Evolutionary conservation across 2,888 invertebrate species (phyloP).

Genomic region (Achlya flavicornis): DNA sequence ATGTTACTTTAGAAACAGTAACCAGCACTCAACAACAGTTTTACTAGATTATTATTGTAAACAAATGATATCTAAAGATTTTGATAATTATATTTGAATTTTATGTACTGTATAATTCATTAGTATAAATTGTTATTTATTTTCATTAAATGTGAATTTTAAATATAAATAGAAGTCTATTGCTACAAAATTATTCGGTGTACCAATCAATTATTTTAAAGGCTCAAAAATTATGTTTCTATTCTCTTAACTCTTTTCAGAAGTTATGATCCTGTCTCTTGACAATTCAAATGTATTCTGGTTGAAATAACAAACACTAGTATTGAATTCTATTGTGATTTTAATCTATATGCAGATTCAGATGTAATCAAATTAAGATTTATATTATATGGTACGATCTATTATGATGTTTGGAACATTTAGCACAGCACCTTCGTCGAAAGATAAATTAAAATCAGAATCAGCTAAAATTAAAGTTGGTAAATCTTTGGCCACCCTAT

Average conservation of each 20-base stretch:
- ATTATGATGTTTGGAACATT: not conserved
- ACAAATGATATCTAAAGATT: not conserved
- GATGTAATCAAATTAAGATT: not conserved
- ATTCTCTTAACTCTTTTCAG: not conserved
- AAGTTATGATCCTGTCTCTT: slow-evolving; percentile 1
- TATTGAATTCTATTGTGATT: not conserved
- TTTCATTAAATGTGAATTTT: not conserved
- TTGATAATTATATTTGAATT: not conserved
- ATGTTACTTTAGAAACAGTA: not conserved
- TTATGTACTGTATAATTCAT: not conserved
- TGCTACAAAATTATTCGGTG: not conserved
- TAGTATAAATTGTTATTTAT: not conserved
- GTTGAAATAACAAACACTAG: not conserved
- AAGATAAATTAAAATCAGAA: not conserved
- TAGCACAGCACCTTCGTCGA: not conserved
- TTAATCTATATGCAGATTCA: slow-evolving; percentile 2
- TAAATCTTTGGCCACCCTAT: not conserved
- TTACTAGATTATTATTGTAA: not conserved
- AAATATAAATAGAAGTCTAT: not conserved
- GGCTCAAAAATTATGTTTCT: not conserved
- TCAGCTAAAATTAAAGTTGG: not conserved
- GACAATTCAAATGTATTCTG: not conserved
- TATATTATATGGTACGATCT: not conserved
- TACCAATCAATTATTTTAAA: not conserved
- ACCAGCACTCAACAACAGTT: not conserved